Conservation (phyloP, 1,140 invertebrate genomes). For the Panagrolaimus sp. region DNA sequence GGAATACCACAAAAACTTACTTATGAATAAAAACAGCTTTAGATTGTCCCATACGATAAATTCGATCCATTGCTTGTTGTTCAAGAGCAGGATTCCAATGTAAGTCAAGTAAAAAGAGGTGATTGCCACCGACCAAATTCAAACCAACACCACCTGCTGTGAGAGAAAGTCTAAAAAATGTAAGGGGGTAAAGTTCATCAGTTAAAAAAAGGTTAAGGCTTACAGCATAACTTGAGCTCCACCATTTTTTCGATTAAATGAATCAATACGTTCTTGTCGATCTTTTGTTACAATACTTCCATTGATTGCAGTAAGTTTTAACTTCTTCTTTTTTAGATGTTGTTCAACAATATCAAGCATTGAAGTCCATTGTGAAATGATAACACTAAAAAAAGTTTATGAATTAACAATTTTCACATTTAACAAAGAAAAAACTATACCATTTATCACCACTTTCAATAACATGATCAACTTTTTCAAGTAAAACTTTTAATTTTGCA, state of each 20-base stretch:
- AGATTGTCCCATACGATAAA: slow-evolving; percentile 80
- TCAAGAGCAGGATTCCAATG: slow-evolving; percentile 94
- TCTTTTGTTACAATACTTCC: slow-evolving; percentile 29
- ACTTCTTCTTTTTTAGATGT: slow-evolving; percentile 24
- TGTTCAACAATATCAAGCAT: slow-evolving; percentile 34
- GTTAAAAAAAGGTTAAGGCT: too few species aligned
- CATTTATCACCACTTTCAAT: slow-evolving; percentile 30
- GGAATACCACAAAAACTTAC: slow-evolving; percentile 61
- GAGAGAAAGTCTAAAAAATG: too few species aligned
- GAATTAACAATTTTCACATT: background rate
- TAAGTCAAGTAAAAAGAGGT: slow-evolving; percentile 78
- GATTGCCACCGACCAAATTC: slow-evolving; percentile 81
- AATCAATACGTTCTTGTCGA: slow-evolving; percentile 30
- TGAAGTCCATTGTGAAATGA: slow-evolving; percentile 38
- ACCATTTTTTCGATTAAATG: slow-evolving; percentile 27
- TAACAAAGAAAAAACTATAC: background rate
- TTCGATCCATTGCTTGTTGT: slow-evolving; percentile 80
- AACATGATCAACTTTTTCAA: slow-evolving; percentile 20
- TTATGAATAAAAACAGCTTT: slow-evolving; percentile 76
- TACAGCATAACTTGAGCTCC: slow-evolving; percentile 63
- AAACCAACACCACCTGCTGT: slow-evolving; percentile 82
- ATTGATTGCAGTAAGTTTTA: slow-evolving; percentile 36
- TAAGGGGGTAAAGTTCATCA: too few species aligned
- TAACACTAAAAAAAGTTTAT: slow-evolving; percentile 40
- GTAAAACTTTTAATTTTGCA: slow-evolving; percentile 29